A percentile compares a stretch with the other conserved stretches of the same genome.
These are phyloP conservation scores for Chrysaora quinquecirrha DNA, from an alignment of 30 jellyfish, hydroid and myxozoan genomes.

Conservation along the genomic window DNA sequence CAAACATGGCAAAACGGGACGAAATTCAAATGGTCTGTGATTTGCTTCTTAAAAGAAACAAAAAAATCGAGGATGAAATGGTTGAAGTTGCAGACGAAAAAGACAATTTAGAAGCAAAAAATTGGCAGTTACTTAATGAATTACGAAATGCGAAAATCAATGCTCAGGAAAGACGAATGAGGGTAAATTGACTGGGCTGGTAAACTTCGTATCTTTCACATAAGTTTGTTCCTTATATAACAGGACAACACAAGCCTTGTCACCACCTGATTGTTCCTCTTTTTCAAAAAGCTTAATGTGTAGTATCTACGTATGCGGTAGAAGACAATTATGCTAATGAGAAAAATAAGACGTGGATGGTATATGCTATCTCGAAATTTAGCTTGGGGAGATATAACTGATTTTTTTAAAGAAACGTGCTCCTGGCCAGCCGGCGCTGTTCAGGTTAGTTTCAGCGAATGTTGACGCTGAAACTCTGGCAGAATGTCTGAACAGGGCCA, in stretches of 20 bases:
- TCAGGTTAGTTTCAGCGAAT: no score
- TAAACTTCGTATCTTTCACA: background rate
- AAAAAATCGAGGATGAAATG: slow-evolving; percentile 19
- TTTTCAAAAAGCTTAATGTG: no score
- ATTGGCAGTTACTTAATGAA: slow-evolving; percentile 10
- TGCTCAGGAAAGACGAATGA: slow-evolving; percentile 27
- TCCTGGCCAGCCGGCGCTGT: no score
- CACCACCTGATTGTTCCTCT: no score
- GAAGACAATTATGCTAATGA: background rate
- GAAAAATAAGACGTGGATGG: background rate
- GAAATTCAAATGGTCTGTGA: no score
- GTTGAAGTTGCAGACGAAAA: background rate
- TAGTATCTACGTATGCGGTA: no score
- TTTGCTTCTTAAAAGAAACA: background rate
- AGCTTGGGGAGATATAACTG: no score
- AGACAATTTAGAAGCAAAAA: slow-evolving; percentile 15
- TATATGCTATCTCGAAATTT: background rate
- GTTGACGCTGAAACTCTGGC: no score
- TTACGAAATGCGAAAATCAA: slow-evolving; percentile 17
- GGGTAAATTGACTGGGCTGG: slow-evolving; percentile 14
- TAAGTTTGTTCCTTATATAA: background rate
- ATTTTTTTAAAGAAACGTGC: no score
- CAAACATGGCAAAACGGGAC: no score
- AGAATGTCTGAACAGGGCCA: no score
- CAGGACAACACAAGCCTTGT: background rate